phyloP scores from a whole-genome alignment of 2,113 vertebrate species.

The Leucosticte australis region DNA sequence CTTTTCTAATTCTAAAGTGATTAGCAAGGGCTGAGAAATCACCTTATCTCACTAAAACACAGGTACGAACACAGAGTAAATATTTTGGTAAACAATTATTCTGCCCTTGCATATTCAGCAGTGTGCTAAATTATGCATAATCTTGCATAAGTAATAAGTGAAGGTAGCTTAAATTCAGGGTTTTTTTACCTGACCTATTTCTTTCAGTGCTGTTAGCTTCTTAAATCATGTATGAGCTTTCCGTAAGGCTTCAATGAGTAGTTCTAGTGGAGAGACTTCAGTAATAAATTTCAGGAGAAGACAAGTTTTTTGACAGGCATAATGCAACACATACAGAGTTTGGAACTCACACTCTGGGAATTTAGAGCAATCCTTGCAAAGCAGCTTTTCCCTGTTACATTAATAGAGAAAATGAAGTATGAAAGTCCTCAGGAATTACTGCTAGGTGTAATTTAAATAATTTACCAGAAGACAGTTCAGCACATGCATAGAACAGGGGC shows the following conservation, averaged over 20 bases:
- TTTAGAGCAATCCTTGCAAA: constrained; percentile 84
- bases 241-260: constrained; percentile 86
- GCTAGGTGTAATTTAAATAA: constrained; percentile 88
- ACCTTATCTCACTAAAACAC: constrained; percentile 85
- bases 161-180: constrained; percentile 85
- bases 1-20: constrained; percentile 82
- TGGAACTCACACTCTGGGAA: constrained; percentile 84
- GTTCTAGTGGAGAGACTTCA: constrained; percentile 82
- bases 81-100: constrained; percentile 91
- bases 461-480: constrained; percentile 84
- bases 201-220: constrained; percentile 87
- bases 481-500: constrained; percentile 80
- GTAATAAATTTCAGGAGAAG: constrained; percentile 85
- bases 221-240: constrained; percentile 90
- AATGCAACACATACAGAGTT: constrained; percentile 81
- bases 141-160: constrained; percentile 88
- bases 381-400: constrained; percentile 84
- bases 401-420: constrained; percentile 86
- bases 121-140: constrained; percentile 89
- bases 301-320: constrained; percentile 86
- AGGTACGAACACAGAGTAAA: constrained; percentile 83
- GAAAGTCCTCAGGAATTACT: constrained; percentile 84
- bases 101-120: constrained; percentile 86
- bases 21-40: constrained; percentile 80
- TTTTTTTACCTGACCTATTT: constrained; percentile 86